These are phyloP conservation scores for Globia sparganii DNA, from an alignment of 2,888 invertebrate genomes.

Conservation along the genomic window DNA sequence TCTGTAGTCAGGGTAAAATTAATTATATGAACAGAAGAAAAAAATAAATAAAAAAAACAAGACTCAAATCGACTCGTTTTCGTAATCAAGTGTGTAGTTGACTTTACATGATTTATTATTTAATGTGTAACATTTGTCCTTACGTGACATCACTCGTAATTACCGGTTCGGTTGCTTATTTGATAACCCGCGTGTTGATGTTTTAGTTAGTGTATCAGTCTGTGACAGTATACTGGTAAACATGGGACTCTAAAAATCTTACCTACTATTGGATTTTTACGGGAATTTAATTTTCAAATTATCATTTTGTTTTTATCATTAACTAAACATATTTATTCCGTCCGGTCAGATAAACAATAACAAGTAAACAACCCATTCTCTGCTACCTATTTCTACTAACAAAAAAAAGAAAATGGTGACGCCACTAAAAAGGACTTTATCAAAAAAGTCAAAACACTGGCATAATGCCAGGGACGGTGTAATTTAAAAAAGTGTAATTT, in stretches of 20 bases:
- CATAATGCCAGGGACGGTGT: conserved; percentile 43
- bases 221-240: no score
- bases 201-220: background rate
- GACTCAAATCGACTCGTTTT: background rate
- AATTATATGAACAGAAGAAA: background rate
- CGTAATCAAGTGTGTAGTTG: background rate
- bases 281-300: background rate
- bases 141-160: background rate
- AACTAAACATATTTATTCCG: background rate
- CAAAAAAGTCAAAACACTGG: conserved; percentile 48
- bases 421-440: conserved; percentile 26
- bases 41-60: background rate
- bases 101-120: conserved; percentile 11
- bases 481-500: conserved; percentile 63
- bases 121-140: conserved; percentile 1
- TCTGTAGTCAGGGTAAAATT: background rate
- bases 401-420: conserved; percentile 51
- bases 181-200: background rate
- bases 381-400: background rate
- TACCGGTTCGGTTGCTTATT: background rate
- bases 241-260: background rate
- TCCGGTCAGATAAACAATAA: background rate
- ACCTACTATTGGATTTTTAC: background rate
- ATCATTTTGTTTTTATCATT: background rate
- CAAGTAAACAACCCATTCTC: background rate